A percentile compares a stretch with the other conserved stretches of the same genome.
Evolutionary conservation across 2,797 vertebrate species (phyloP).

Genomic region (Anabas testudineus): DNA sequence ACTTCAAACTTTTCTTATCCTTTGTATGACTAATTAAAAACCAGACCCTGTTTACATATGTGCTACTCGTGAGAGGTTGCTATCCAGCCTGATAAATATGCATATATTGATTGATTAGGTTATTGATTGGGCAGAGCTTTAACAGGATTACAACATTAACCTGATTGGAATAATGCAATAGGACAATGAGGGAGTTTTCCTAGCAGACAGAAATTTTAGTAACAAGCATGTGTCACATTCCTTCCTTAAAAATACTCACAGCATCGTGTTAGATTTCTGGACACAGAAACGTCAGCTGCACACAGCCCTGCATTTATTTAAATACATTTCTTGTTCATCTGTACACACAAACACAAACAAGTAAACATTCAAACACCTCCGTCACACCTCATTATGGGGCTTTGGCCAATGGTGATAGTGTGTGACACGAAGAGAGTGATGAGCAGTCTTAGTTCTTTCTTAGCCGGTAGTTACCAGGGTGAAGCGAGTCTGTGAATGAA

Average conservation of each 20-base stretch:
- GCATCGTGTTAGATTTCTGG: slow-evolving; percentile 53
- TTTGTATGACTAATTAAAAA: too few relatives aligned
- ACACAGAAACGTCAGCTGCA: slow-evolving; percentile 16
- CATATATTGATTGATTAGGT: slow-evolving; percentile 69
- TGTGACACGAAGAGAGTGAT: slow-evolving; percentile 44
- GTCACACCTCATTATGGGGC: slow-evolving; percentile 30
- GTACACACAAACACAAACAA: slow-evolving; percentile 25
- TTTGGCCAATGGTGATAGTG: slow-evolving; percentile 38
- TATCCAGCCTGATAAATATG: slow-evolving; percentile 72
- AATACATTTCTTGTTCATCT: not conserved
- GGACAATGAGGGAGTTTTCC: slow-evolving; percentile 35
- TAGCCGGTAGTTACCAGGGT: slow-evolving; percentile 54
- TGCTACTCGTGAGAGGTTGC: slow-evolving; percentile 54
- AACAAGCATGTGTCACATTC: slow-evolving; percentile 73
- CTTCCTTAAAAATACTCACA: slow-evolving; percentile 63
- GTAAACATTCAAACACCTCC: slow-evolving; percentile 37
- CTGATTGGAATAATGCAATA: slow-evolving; percentile 78
- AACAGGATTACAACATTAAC: slow-evolving; percentile 80
- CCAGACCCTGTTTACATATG: slow-evolving; percentile 23
- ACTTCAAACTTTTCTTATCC: not conserved
- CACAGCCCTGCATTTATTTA: slow-evolving; percentile 12
- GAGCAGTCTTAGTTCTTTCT: slow-evolving; percentile 47
- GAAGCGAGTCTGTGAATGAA: slow-evolving; percentile 63
- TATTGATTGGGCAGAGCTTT: slow-evolving; percentile 79
- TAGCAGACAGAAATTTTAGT: slow-evolving; percentile 51